Evolutionary conservation across 2,888 invertebrate genomes (phyloP).

Genomic region (Tolmerus cingulatus): DNA sequence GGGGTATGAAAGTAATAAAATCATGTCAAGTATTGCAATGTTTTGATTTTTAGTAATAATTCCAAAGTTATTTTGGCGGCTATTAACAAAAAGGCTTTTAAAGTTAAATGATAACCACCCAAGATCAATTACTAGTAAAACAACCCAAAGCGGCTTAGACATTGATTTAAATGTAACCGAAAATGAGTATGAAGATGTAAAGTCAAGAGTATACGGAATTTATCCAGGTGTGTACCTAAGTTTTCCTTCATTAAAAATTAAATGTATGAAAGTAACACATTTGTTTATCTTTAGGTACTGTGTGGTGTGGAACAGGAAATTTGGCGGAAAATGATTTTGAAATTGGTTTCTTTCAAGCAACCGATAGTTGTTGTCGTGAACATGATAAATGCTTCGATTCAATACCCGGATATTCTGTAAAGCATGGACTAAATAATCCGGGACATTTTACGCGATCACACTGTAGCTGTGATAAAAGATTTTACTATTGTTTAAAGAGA

Average conservation of each 20-base stretch:
- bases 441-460: constrained; percentile 75
- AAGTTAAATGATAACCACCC: neutral
- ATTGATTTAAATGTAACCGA: constrained; percentile 31
- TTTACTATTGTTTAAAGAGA: constrained; percentile 72
- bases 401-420: constrained; percentile 67
- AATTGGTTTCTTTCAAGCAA: constrained; percentile 71
- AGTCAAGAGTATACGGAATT: neutral
- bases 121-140: constrained; percentile 23
- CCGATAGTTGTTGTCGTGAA: constrained; percentile 74
- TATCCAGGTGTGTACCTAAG: constrained; percentile 41
- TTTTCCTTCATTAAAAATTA: neutral
- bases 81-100: neutral
- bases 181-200: neutral
- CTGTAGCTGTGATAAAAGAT: constrained; percentile 74
- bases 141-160: constrained; percentile 48
- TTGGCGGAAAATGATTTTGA: constrained; percentile 68
- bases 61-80: neutral
- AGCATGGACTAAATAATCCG: constrained; percentile 71
- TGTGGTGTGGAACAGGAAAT: constrained; percentile 79
- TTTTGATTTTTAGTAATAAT: neutral
- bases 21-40: neutral
- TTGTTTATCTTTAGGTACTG: constrained; percentile 67
- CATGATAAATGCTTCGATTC: constrained; percentile 75
- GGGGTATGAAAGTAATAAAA: neutral
- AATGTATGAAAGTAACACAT: neutral